Percentiles rank a stretch among this genome's conserved stretches.
These are phyloP conservation scores for Menidia beryllina DNA, from an alignment of 2,113 vertebrate species.

Conservation along the genomic window DNA sequence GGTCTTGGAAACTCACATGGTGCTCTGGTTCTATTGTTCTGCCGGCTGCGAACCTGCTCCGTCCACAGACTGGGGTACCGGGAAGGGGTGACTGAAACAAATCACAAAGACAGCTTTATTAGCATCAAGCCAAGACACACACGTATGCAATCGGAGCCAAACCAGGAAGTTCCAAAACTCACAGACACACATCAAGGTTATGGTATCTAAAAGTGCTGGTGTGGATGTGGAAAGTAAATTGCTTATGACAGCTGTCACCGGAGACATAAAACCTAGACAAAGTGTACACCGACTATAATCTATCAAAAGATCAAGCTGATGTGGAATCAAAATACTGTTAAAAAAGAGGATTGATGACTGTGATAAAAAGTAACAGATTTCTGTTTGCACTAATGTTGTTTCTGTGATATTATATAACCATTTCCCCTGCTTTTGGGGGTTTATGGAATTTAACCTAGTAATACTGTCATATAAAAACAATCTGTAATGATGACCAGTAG, in stretches of 20 bases:
- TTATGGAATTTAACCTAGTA: neutral
- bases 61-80: slow-evolving; percentile 95
- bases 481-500: neutral
- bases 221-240: slow-evolving; percentile 26
- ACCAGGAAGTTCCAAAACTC: slow-evolving; percentile 55
- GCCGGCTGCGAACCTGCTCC: slow-evolving; percentile 94
- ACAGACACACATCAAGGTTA: slow-evolving; percentile 57
- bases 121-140: slow-evolving; percentile 51
- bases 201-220: slow-evolving; percentile 35
- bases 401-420: neutral
- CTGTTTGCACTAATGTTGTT: neutral
- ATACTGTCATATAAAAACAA: neutral
- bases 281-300: slow-evolving; percentile 10
- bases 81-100: slow-evolving; percentile 88
- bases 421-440: neutral
- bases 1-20: slow-evolving; percentile 84
- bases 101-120: slow-evolving; percentile 52
- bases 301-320: slow-evolving; percentile 14
- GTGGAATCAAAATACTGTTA: slow-evolving; percentile 8
- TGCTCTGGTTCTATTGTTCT: slow-evolving; percentile 93
- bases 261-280: slow-evolving; percentile 19
- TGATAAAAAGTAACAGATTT: neutral
- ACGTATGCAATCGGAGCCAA: slow-evolving; percentile 38
- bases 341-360: neutral
- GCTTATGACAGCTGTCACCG: slow-evolving; percentile 32